A percentile compares a stretch with the other conserved stretches of the same genome.
These are phyloP conservation scores for Mesocricetus auratus DNA, from an alignment of 2,113 vertebrate genomes.

Conservation along the genomic window DNA sequence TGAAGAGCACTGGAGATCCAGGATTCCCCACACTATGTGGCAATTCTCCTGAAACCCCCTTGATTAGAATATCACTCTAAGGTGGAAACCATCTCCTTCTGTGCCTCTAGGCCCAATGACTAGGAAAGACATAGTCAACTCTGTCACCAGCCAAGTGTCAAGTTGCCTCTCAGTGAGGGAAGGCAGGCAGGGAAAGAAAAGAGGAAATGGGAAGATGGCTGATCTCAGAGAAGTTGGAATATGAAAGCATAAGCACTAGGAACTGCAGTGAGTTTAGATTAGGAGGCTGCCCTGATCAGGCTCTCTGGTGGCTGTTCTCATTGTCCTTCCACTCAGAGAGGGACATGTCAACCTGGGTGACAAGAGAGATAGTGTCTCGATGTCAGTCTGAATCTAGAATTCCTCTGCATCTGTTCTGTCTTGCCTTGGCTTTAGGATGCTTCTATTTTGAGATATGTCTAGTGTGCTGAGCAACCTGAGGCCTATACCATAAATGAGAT, in stretches of 20 bases:
- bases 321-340: neutral
- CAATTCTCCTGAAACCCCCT: neutral
- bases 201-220: neutral
- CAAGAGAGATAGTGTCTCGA: neutral
- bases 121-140: neutral
- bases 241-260: neutral
- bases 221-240: neutral
- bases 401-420: neutral
- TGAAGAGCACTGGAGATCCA: neutral
- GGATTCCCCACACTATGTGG: neutral
- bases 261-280: neutral
- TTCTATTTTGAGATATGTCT: slow-evolving; percentile 42
- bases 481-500: slow-evolving; percentile 19
- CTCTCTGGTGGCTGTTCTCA: neutral
- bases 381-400: slow-evolving; percentile 13
- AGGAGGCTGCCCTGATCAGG: neutral
- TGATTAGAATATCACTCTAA: neutral
- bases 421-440: neutral
- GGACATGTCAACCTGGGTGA: neutral
- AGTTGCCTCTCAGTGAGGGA: neutral
- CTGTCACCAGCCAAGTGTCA: neutral
- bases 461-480: neutral
- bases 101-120: neutral
- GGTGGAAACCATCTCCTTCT: neutral
- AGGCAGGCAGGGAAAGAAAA: slow-evolving; percentile 4